Base-by-base conservation (phyloP, 2,113 vertebrate genomes). In the Platichthys flesus region DNA sequence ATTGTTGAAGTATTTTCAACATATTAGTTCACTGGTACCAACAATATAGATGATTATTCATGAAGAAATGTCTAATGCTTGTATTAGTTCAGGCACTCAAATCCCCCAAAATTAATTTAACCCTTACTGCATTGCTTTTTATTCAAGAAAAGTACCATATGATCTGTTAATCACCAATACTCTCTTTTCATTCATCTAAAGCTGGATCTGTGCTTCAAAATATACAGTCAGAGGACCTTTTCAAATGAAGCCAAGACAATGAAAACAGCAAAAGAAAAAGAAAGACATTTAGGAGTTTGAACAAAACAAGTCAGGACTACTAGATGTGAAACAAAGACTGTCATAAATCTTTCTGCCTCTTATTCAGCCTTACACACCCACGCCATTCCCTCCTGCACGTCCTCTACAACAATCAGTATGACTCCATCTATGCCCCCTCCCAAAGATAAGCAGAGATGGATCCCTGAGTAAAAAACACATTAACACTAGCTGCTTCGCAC, bases 311-410 rank as follows among this genome's bases (percentile, higher is more conserved):
- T 37, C 12, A 58, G 18, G 65, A 59, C 12, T 9, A 18, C 1
- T 12, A 20, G 60, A 40, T 13, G 3, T 26, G 37, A 35, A n/a
- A 58, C 18, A 83, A 65, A 71, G 51, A 49, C 23, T 45, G 18
- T 64, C 42, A 45, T 16, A 31, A 45, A 54, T 79, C 74, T 51
- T 18, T 56, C 70, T 60, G 35, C 47, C 71, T 72, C 31, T 63
- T 82, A 69, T 64, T 70, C 47, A 76, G 54, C 47, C 40, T 73
- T 66, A 20, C 35, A 64, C 56, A n/a, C 74, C 31, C 57, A 21
- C 67, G 67, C 26, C 54, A 68, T 58, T 40, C 31, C 28, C 24
- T 37, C n/a, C 24, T 24, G 28, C 28, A 31, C 28, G 70, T 20
- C 47, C 31, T 26, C 21, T 56, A 60, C 28, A 61, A 66, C 35